Conservation (phyloP, 2,797 vertebrate genomes). For the Chiroxiphia lanceolata region DNA sequence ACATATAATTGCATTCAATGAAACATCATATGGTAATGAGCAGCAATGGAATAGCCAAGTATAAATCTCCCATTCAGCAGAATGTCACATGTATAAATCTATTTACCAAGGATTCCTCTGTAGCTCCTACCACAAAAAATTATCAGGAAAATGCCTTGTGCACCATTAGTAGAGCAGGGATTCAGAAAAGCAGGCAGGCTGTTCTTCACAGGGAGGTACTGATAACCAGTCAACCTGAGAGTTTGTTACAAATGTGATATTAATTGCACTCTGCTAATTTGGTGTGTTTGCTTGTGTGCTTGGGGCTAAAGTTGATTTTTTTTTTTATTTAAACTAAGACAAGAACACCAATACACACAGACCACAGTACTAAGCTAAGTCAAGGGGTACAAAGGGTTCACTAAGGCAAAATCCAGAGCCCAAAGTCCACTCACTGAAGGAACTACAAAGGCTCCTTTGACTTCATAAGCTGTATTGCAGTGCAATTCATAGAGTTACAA, state of each 20-base stretch:
- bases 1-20: slow-evolving; percentile 22
- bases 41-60: slow-evolving; percentile 12
- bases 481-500: neutral
- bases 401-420: neutral
- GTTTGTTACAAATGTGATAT: neutral
- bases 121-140: neutral
- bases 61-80: slow-evolving; percentile 55
- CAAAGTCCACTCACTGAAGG: neutral
- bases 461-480: neutral
- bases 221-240: neutral
- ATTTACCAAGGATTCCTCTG: slow-evolving; percentile 33
- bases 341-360: neutral
- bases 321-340: neutral
- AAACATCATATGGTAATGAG: slow-evolving; percentile 60
- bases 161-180: neutral
- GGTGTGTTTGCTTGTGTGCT: neutral
- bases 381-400: neutral
- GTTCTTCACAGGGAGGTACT: neutral
- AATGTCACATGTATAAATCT: slow-evolving; percentile 44
- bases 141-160: neutral
- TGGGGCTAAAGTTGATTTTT: neutral
- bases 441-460: neutral
- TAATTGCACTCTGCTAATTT: neutral
- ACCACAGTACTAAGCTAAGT: neutral
- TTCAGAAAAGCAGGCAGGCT: neutral